phyloP scores from a whole-genome alignment of 2,113 vertebrate species.

The Chelonoidis abingdonii region DNA sequence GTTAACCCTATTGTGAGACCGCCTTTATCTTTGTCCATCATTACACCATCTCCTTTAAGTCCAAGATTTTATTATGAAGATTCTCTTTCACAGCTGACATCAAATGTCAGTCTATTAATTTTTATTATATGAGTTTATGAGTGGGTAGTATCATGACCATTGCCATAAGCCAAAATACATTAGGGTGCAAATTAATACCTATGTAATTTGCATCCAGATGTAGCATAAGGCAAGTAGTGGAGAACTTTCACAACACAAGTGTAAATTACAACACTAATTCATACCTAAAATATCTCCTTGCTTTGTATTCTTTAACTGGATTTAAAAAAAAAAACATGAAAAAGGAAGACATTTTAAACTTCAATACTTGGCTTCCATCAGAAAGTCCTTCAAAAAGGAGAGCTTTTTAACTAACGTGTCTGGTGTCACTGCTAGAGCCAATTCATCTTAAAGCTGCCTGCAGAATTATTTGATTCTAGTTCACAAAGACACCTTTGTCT shows the following conservation, averaged over 20 bases:
- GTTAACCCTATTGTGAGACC: too few species aligned
- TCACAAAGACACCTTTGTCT: constrained; percentile 29
- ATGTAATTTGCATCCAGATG: background rate
- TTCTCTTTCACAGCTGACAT: background rate
- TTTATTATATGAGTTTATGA: background rate
- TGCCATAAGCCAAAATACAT: background rate
- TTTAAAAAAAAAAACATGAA: background rate
- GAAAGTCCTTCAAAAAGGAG: background rate
- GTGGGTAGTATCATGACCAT: background rate
- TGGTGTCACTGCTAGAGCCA: background rate
- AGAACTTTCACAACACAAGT: background rate
- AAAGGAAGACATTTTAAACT: background rate
- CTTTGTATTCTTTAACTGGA: background rate
- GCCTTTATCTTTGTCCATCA: background rate
- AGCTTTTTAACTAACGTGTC: background rate
- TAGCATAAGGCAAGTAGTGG: background rate
- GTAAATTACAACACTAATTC: background rate
- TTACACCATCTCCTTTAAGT: background rate
- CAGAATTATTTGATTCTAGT: background rate
- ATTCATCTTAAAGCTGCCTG: constrained; percentile 19
- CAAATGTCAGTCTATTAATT: background rate
- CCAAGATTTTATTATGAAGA: background rate
- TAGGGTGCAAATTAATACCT: background rate
- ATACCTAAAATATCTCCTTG: background rate
- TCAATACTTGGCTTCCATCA: background rate